Evolutionary conservation across 2,888 invertebrate species (phyloP).

Genomic region (Allolobophora icterica): DNA sequence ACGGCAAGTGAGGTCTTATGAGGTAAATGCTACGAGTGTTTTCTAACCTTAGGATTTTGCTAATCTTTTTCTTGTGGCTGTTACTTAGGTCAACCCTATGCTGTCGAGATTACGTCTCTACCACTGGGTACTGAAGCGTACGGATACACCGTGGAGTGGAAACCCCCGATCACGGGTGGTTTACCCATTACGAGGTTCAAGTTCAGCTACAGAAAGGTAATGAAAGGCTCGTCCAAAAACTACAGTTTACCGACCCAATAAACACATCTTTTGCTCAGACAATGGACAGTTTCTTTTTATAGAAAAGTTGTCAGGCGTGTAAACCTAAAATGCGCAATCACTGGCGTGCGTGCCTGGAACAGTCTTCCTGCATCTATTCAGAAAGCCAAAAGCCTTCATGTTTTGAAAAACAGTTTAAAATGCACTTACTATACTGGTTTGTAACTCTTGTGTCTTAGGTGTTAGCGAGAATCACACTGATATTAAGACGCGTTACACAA

Average conservation of each 20-base stretch:
- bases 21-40: background rate
- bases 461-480: no score
- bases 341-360: no score
- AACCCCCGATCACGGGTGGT: slow-evolving; percentile 51
- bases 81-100: slow-evolving; percentile 47
- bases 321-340: no score
- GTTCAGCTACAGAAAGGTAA: slow-evolving; percentile 50
- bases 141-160: slow-evolving; percentile 48
- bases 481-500: no score
- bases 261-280: background rate
- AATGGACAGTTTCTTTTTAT: background rate
- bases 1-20: background rate
- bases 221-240: background rate
- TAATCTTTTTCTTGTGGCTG: background rate
- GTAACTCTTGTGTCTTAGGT: no score
- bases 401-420: background rate
- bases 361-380: no score
- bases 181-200: slow-evolving; percentile 49
- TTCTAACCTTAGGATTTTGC: background rate
- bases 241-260: background rate
- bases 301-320: background rate
- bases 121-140: slow-evolving; percentile 35
- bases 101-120: slow-evolving; percentile 42
- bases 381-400: background rate
- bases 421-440: no score